Conservation (phyloP, 2,113 vertebrate genomes). For the Caracal caracal region DNA sequence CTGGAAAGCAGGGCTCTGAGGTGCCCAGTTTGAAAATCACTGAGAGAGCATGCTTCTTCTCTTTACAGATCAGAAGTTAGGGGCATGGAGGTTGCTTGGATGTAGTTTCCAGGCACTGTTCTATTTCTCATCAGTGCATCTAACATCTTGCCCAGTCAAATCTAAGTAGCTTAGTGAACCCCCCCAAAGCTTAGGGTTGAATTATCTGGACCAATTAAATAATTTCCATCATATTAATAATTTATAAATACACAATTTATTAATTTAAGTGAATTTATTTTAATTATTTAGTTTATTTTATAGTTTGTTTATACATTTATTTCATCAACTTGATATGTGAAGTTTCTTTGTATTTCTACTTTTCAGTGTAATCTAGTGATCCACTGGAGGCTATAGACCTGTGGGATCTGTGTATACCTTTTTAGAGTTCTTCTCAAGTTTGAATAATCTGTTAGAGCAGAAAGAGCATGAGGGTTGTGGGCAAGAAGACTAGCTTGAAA, state of each 20-base stretch:
- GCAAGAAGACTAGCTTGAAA: not conserved
- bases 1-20: not conserved
- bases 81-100: not conserved
- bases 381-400: accelerated
- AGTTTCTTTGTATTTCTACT: not conserved
- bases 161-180: not conserved
- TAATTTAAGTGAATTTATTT: not conserved
- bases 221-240: not conserved
- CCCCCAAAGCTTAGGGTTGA: not conserved
- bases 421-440: not conserved
- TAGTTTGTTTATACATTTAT: not conserved
- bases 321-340: not conserved
- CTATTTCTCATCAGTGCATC: not conserved
- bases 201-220: not conserved
- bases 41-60: not conserved
- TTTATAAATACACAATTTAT: not conserved
- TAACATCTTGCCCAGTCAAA: not conserved
- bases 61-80: not conserved
- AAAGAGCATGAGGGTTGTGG: not conserved
- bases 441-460: not conserved
- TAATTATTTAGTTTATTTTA: not conserved
- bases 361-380: not conserved
- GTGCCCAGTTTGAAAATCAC: not conserved
- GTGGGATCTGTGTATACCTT: too few relatives aligned
- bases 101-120: not conserved